Evolutionary conservation across 2,113 vertebrate genomes (phyloP).

Genomic region (Capreolus pygargus): DNA sequence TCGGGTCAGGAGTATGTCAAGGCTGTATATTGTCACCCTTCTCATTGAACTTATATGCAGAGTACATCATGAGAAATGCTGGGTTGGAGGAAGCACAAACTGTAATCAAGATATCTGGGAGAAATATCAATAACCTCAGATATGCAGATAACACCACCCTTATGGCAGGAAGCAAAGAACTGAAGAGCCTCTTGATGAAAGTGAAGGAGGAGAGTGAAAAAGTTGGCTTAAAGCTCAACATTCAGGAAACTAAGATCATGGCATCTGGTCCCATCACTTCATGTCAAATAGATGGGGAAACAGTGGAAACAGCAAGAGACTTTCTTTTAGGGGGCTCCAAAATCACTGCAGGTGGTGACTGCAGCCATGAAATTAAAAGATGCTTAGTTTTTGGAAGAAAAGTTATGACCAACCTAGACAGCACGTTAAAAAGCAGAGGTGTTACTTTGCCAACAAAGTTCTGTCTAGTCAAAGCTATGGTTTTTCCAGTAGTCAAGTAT

Average conservation of each 20-base stretch:
- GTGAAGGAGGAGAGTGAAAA: not conserved
- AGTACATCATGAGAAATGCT: not conserved
- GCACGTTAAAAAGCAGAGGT: not conserved
- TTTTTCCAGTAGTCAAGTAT: not conserved
- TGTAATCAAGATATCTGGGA: accelerated
- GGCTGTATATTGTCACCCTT: not conserved
- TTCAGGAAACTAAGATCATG: not conserved
- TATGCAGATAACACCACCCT: not conserved
- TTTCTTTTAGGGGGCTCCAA: not conserved
- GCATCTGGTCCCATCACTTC: not conserved
- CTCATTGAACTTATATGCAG: not conserved
- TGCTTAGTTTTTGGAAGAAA: not conserved
- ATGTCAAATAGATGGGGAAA: not conserved
- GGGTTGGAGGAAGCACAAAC: not conserved
- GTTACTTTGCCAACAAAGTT: not conserved
- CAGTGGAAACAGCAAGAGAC: not conserved
- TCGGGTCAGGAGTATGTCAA: not conserved
- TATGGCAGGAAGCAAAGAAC: not conserved
- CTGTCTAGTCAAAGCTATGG: not conserved
- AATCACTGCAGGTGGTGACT: not conserved
- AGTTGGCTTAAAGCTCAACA: too few relatives aligned
- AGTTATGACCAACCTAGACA: not conserved
- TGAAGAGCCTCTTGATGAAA: not conserved
- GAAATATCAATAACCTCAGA: not conserved
- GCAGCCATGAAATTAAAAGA: not conserved